A percentile compares a stretch with the other conserved stretches of the same genome.
These are phyloP conservation scores for Toxotes chatareus DNA, from an alignment of 2,113 vertebrate species.

Conservation along the genomic window DNA sequence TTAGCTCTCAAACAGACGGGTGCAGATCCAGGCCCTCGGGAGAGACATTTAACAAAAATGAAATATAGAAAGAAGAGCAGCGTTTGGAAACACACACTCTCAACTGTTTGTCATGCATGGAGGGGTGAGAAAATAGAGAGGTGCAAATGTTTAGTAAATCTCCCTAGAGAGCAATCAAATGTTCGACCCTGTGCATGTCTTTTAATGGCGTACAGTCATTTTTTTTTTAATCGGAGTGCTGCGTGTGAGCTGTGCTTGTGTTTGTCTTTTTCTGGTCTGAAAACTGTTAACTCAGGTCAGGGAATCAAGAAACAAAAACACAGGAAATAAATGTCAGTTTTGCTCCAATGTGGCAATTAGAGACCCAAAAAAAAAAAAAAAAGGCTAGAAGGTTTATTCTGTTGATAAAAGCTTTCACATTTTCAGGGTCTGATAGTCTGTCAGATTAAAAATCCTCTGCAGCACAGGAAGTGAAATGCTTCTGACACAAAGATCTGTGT, in stretches of 20 bases:
- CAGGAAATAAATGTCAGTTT: neutral
- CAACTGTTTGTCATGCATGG: constrained; percentile 51
- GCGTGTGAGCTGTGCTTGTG: neutral
- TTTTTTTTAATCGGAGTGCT: neutral
- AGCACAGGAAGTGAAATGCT: neutral
- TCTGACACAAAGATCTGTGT: neutral
- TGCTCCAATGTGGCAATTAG: neutral
- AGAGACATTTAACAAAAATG: constrained; percentile 52
- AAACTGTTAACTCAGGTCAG: neutral
- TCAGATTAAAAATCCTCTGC: neutral
- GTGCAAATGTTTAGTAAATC: constrained; percentile 38
- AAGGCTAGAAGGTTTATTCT: neutral
- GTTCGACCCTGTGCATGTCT: constrained; percentile 4
- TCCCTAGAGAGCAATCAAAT: constrained; percentile 48
- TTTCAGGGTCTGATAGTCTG: neutral
- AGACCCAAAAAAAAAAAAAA: no score
- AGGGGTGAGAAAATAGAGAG: constrained; percentile 43
- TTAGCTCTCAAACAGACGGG: constrained; percentile 60
- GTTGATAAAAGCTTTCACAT: constrained; percentile 6
- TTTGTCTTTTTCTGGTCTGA: neutral
- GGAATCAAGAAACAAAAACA: neutral
- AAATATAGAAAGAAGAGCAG: constrained; percentile 53
- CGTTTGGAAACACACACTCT: constrained; percentile 27
- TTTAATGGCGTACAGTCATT: constrained; percentile 15
- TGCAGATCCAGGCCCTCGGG: constrained; percentile 47